Conservation (phyloP, 2,888 invertebrate genomes). For the Anthophora plumipes region DNA sequence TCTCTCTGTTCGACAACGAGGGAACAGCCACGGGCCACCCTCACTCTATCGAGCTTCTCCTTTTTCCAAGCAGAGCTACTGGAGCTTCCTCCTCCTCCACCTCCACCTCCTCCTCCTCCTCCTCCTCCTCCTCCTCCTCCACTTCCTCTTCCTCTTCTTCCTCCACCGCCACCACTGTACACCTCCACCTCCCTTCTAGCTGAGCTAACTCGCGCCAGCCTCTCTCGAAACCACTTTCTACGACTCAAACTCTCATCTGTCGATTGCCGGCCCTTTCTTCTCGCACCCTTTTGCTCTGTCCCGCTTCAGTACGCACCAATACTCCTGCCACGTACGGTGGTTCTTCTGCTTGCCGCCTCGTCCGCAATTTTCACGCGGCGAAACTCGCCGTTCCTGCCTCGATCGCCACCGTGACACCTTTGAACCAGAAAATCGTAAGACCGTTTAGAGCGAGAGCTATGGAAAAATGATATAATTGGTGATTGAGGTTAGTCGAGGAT, state of each 20-base stretch:
- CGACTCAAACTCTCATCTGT: slow-evolving; percentile 74
- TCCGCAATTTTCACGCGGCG: background rate
- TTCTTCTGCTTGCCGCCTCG: no score
- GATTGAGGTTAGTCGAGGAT: background rate
- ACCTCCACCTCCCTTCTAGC: slow-evolving; percentile 33
- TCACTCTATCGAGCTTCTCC: slow-evolving; percentile 47
- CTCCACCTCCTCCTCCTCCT: background rate
- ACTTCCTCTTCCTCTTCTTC: slow-evolving; percentile 5
- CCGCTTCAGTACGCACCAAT: background rate
- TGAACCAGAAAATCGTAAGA: slow-evolving; percentile 41
- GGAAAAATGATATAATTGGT: background rate
- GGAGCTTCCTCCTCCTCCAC: slow-evolving; percentile 31
- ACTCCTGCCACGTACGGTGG: slow-evolving; percentile 3
- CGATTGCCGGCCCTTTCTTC: slow-evolving; percentile 61
- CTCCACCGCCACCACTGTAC: background rate
- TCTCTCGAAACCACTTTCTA: slow-evolving; percentile 69
- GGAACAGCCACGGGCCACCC: slow-evolving; percentile 21
- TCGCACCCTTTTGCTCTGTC: slow-evolving; percentile 25
- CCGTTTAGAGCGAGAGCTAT: background rate
- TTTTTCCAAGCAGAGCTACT: background rate
- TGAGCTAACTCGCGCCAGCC: slow-evolving; percentile 54
- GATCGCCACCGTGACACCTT: slow-evolving; percentile 38
- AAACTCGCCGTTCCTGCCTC: background rate
- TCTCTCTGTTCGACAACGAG: background rate
- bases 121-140: slow-evolving; percentile 20